Evolutionary conservation across 2,888 invertebrate genomes (phyloP), one percentile per base, ranked within the genome.

Genomic region (Cryptophagus acutangulus): DNA sequence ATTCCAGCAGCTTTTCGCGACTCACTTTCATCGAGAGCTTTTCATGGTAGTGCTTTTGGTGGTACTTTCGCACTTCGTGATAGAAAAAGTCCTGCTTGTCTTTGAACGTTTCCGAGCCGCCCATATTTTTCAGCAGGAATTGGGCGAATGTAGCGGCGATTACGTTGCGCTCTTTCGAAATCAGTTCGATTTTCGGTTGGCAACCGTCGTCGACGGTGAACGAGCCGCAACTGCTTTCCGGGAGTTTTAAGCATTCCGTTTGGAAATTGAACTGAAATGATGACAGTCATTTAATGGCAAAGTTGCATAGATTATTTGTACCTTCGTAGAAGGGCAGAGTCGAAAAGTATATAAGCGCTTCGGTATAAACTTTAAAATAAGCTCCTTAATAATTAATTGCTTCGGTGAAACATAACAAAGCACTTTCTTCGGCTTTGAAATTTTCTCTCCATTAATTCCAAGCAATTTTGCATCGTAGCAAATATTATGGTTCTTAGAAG

Each of bases 51-150:
- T 88, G 86, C 41, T 88, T 88, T 54, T 87, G 81, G 71, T 93
- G 92, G 56, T 82, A 84, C 59, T 87, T 87, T 52, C 93, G 77
- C 17, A 84, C 76, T 67, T 82, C 81, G 59, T 81, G 81, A 60
- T 81, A 79, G 63, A 82, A 82, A 62, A 81, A 82, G 52, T 79
- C 66, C 38, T 68, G 68, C 44, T 61, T 61, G 40, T 61, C 61
- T 74, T 91, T 90, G 65, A 95, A 94, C 8, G 91, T 87, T 70
- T 94, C 94, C 31, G 92, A 93, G 2, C 94, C 94, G 36, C 93
- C 94, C 67, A 92, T 92, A 73, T 93, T 93, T 71, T 90, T 90
- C 17, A 92, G 72, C 49, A 94, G 77, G 65, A 93, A 89, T 63
- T 89, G 84, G 1, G 92, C 88, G 70, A 91, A 94, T 14, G 92